phyloP scores from a whole-genome alignment of 2,113 vertebrate genomes.

The Sciurus niger region DNA sequence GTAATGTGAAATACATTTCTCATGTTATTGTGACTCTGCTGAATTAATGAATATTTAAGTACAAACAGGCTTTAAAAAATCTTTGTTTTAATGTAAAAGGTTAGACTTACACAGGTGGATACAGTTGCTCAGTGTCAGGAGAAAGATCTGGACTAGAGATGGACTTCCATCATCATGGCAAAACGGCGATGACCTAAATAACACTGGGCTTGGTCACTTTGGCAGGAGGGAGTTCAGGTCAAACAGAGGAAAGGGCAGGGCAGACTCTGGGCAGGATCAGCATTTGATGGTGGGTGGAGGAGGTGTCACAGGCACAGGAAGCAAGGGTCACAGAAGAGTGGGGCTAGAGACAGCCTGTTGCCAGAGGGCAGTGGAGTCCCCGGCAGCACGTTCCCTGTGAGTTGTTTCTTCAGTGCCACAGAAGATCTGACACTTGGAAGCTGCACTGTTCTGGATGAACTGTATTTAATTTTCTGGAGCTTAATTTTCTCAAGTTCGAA shows the following conservation, averaged over 20 bases:
- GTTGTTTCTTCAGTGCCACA: neutral
- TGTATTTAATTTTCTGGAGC: neutral
- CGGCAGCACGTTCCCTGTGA: neutral
- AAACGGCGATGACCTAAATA: neutral
- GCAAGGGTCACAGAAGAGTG: neutral
- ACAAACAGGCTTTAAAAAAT: constrained; percentile 3
- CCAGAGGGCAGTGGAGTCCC: neutral
- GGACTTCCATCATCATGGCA: neutral
- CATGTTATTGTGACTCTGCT: neutral
- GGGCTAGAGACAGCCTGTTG: neutral
- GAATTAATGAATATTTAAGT: neutral
- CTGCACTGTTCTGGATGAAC: neutral
- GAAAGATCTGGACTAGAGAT: neutral
- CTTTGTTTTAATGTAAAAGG: neutral
- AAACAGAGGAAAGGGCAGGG: neutral
- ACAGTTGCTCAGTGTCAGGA: neutral
- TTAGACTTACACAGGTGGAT: neutral
- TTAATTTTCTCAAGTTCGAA: constrained; percentile 12
- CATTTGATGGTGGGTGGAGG: neutral
- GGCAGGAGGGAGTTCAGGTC: neutral
- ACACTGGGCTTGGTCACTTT: neutral
- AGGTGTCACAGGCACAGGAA: neutral
- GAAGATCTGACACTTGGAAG: neutral
- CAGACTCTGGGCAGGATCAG: neutral
- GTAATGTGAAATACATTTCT: neutral